Percentiles rank a stretch among this genome's conserved stretches.
Conservation (phyloP, 2,797 vertebrate genomes). For the Fistularia tabacaria region DNA sequence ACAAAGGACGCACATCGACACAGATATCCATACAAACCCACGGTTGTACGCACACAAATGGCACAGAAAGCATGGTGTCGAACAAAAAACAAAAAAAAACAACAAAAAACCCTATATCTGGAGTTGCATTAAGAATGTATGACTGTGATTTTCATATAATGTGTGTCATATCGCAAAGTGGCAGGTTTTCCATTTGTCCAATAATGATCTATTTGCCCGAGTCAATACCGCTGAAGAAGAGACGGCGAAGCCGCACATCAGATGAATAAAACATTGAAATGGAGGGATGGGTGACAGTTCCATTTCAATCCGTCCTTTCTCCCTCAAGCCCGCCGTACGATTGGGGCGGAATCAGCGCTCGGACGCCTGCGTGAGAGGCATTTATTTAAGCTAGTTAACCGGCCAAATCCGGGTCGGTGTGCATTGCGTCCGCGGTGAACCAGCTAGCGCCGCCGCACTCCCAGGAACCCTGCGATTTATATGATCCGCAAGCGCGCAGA, state of each 20-base stretch:
- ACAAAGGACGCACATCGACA: constrained; percentile 5
- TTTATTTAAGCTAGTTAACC: constrained; percentile 43
- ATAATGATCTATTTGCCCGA: constrained; percentile 78
- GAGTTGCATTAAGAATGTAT: constrained; percentile 73
- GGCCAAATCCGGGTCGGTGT: constrained; percentile 52
- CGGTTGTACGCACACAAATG: constrained; percentile 33
- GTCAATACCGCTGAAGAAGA: constrained; percentile 67
- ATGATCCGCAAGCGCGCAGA: no score
- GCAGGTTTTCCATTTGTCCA: constrained; percentile 76
- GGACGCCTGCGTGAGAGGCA: constrained; percentile 60
- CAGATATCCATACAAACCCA: constrained; percentile 16
- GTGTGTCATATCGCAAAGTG: constrained; percentile 75
- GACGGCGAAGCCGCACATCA: constrained; percentile 54
- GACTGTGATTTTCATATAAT: constrained; percentile 75
- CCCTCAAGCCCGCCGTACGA: constrained; percentile 59
- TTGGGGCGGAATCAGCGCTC: constrained; percentile 68
- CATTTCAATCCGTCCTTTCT: constrained; percentile 57
- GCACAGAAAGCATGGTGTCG: not conserved
- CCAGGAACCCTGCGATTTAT: constrained; percentile 29
- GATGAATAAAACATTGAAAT: constrained; percentile 77
- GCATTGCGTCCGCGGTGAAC: constrained; percentile 53
- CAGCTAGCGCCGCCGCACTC: constrained; percentile 45
- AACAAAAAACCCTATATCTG: constrained; percentile 54
- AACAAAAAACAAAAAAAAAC: not conserved
- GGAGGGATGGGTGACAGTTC: constrained; percentile 57